Evolutionary conservation across 2,113 vertebrate species (phyloP), one percentile per base, ranked within the genome.

Genomic region (Tylochromis polylepis): DNA sequence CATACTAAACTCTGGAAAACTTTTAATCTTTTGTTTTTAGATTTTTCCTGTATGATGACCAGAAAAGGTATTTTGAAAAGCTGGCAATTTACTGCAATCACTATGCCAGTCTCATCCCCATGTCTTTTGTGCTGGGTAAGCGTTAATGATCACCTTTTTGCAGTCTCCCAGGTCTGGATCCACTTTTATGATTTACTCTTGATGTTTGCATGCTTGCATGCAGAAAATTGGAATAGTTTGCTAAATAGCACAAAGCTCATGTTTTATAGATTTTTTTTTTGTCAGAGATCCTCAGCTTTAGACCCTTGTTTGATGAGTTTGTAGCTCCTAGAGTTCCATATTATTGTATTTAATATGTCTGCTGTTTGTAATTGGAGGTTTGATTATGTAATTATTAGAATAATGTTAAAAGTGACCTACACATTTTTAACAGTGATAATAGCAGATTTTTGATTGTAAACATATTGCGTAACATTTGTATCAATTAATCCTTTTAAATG

Each of bases 31-130:
- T 65, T 67, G 62, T 41, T 67, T 83, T 65, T 31, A 98, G 98
- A 90, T 98, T 96, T 55, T 60, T 97, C 77, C 96, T 98, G 56
- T 84, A 84, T 3, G 97, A 97, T 8, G 93, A 94, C 8, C 97
- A 98, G 95, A 98, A 97, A 94, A 96, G 97, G 46, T 96, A 97
- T 93, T 99, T 99, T 51, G 98, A 99, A 94, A 99, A 97, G 88
- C 95, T 99, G 14, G 97, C 97, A 29, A 97, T 99, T 89, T 99
- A 99, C 91, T 99, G 98, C 90, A 97, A 99, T 92, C 96, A 97
- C 90, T 99, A 98, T 1, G 97, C 97, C 94, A 98, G 97, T 83
- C 97, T 98, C 87, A 99, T 99, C 91, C 98, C 98, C 0, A 96
- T 99, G 93, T 98, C 98, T 36, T 99, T 99, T 41, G 98, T 99